Base-by-base conservation (phyloP, 2,888 invertebrate species). In the Galerucella pusilla region DNA sequence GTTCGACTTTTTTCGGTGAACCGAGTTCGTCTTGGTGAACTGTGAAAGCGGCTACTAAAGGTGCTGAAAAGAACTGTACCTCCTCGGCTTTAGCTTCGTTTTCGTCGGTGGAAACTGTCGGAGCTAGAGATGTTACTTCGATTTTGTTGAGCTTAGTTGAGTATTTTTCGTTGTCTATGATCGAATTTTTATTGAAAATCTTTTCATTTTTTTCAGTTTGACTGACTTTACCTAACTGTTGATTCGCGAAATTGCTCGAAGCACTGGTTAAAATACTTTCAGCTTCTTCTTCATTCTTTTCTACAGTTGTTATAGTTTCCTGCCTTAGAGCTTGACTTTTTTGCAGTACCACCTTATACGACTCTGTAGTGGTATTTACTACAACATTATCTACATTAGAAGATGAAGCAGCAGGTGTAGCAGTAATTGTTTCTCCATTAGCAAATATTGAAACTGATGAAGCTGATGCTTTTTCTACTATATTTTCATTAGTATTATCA, bases 11-110 rank as follows among this genome's bases (percentile, higher is more conserved):
- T 81, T 94, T 93, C 0, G 96, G 94, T n/a, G 92, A 85, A 1
- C 96, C 96, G 45, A 90, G 90, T 79, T 92, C 93, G 84, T 96
- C 95, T 86, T 96, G 93, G 79, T 96, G 94, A 0, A 96, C 94
- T 0, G 96, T 96, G 83, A 96, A 96, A 0, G 96, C 96, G 2
- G 95, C 94, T 0, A 96, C 93, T 75, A 96, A 85, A 0, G 96
- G 95, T 2, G 95, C 95, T 80, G 93, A 92, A 83, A 93, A 94
- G 68, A 96, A 94, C 86, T 95, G 94, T 1, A 95, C 94, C 83
- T 93, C 91, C 82, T 91, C 90, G 2, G 93, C 92, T 80, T 92
- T 87, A 6, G 86, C 90, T 85, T 92, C 91, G 73, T 91, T 93
- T 70, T 93, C 85, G 91, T 93, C 86, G 0, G 92, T 93, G n/a